Conservation (phyloP, 2,113 vertebrate genomes). For the Orthonyx spaldingii region DNA sequence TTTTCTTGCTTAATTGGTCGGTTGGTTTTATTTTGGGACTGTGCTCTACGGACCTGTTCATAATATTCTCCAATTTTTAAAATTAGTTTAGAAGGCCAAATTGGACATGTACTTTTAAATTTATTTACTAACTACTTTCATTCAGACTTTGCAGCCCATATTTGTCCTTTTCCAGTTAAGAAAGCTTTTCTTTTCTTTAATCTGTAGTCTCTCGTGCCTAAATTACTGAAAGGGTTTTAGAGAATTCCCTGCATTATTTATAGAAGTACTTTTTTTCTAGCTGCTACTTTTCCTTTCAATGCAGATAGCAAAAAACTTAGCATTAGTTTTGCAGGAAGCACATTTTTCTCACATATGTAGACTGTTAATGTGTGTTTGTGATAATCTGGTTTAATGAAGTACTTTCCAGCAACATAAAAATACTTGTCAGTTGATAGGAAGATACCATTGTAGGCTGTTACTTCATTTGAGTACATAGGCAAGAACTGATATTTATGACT, state of each 20-base stretch:
- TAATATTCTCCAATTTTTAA: background rate
- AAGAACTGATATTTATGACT: background rate
- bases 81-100: background rate
- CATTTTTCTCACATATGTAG: background rate
- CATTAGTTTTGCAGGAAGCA: background rate
- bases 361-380: background rate
- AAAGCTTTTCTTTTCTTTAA: background rate
- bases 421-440: background rate
- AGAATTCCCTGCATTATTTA: slow-evolving; percentile 14
- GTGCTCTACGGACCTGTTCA: background rate
- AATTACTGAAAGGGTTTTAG: background rate
- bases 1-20: slow-evolving; percentile 47
- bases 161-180: background rate
- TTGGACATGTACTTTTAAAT: background rate
- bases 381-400: background rate
- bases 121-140: background rate
- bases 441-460: background rate
- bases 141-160: background rate
- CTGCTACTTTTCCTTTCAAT: background rate
- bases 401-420: background rate
- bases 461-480: background rate
- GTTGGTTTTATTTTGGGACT: slow-evolving; percentile 4
- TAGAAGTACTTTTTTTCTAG: background rate
- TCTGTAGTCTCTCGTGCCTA: background rate
- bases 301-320: background rate